Conservation (phyloP, 2,113 vertebrate genomes). For the Ptychochromis oligacanthus region DNA sequence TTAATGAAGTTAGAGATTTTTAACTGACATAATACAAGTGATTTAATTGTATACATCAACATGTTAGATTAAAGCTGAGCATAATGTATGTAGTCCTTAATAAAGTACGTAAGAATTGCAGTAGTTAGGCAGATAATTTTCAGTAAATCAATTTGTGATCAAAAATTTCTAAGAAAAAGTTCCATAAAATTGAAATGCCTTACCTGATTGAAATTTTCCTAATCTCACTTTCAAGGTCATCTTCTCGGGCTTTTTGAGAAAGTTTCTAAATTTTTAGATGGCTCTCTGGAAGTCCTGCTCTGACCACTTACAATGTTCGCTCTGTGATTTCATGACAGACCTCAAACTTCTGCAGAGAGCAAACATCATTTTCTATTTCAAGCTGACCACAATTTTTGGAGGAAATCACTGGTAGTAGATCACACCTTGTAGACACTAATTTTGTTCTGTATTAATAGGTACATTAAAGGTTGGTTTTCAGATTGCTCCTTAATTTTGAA, state of each 20-base stretch:
- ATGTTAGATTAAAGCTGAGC: not conserved
- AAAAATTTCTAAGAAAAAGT: not conserved
- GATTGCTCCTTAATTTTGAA: no score
- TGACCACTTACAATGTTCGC: no score
- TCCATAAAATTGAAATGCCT: not conserved
- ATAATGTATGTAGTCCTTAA: not conserved
- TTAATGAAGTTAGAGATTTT: not conserved
- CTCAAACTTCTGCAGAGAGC: no score
- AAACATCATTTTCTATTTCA: not conserved
- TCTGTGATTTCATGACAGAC: no score
- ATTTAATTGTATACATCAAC: not conserved
- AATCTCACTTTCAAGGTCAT: not conserved
- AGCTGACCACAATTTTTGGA: no score
- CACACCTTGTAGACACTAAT: no score
- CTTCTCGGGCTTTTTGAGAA: not conserved
- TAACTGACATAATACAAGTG: not conserved
- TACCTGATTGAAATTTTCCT: not conserved
- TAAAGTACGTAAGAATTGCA: not conserved
- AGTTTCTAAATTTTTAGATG: not conserved
- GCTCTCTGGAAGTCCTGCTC: no score
- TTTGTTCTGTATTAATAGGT: no score
- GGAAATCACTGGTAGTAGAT: no score
- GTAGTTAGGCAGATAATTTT: not conserved
- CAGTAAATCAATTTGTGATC: not conserved
- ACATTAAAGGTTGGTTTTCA: no score